Evolutionary conservation across 2,113 vertebrate species (phyloP).

Genomic region (cattle (Bos taurus)): DNA sequence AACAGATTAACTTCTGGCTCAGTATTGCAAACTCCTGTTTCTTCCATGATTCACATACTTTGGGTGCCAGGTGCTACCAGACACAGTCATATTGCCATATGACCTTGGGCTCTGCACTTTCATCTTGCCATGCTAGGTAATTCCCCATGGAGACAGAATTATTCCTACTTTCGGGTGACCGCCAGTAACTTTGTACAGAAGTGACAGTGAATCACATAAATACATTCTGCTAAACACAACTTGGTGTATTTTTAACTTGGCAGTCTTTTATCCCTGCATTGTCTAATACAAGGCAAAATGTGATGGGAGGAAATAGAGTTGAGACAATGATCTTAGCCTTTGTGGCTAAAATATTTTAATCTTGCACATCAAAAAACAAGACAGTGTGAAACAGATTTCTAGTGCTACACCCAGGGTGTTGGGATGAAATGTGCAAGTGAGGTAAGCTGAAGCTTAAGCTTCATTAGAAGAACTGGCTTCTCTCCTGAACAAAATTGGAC

Average conservation of each 20-base stretch:
- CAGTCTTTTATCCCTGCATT: neutral
- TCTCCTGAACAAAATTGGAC: neutral
- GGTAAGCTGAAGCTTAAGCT: neutral
- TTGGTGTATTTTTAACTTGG: neutral
- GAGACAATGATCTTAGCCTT: neutral
- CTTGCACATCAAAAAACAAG: neutral
- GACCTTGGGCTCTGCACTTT: neutral
- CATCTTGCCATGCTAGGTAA: neutral
- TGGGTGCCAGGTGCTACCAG: neutral
- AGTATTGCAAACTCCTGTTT: neutral
- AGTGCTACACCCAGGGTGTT: neutral
- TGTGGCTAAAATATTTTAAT: neutral
- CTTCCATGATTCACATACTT: neutral
- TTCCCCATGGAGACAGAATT: neutral
- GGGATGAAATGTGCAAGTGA: neutral
- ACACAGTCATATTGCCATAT: neutral
- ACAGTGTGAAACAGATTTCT: neutral
- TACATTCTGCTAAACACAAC: neutral
- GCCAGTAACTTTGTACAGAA: neutral
- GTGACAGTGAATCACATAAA: neutral
- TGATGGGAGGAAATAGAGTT: neutral
- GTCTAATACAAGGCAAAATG: neutral
- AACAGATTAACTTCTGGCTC: neutral
- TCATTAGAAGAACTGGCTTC: neutral
- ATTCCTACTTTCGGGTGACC: neutral